Evolutionary conservation across 1,140 invertebrate genomes (phyloP).

Genomic region (Drosophila triauraria): DNA sequence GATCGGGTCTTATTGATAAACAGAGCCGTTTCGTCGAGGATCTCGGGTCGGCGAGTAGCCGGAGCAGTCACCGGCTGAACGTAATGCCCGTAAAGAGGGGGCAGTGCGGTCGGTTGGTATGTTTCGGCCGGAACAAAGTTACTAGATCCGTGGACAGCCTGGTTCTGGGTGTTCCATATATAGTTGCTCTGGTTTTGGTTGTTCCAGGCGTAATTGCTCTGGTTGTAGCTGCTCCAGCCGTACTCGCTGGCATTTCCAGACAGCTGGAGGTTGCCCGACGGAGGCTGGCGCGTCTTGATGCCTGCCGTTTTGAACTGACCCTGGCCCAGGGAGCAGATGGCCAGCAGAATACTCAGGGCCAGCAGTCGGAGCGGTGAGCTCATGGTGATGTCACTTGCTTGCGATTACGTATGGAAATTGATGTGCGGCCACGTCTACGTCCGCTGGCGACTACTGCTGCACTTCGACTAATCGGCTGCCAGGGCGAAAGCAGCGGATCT

Average conservation of each 20-base stretch:
- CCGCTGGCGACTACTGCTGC: slow-evolving; percentile 61
- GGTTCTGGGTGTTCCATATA: slow-evolving; percentile 20
- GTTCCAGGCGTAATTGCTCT: slow-evolving; percentile 32
- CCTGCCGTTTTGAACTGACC: slow-evolving; percentile 78
- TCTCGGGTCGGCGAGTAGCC: slow-evolving; percentile 29
- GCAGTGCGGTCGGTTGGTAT: slow-evolving; percentile 49
- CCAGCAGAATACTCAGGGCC: slow-evolving; percentile 25
- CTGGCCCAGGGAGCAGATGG: slow-evolving; percentile 26
- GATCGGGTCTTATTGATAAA: slow-evolving; percentile 80
- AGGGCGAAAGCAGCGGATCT: slow-evolving; percentile 22
- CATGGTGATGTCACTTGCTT: slow-evolving; percentile 53
- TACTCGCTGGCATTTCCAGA: slow-evolving; percentile 44
- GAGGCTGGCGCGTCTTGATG: slow-evolving; percentile 73
- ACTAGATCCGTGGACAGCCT: slow-evolving; percentile 36
- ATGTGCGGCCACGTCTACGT: slow-evolving; percentile 44
- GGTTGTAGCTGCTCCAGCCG: slow-evolving; percentile 22
- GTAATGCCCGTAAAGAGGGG: slow-evolving; percentile 45
- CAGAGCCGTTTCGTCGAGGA: slow-evolving; percentile 72
- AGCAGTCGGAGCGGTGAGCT: slow-evolving; percentile 50
- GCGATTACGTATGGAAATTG: slow-evolving; percentile 11
- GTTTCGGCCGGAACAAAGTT: slow-evolving; percentile 69
- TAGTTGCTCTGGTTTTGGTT: slow-evolving; percentile 35
- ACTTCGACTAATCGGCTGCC: slow-evolving; percentile 62
- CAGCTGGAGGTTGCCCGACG: slow-evolving; percentile 63
- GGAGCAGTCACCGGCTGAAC: slow-evolving; percentile 44